Evolutionary conservation across 2,888 invertebrate species (phyloP).

Genomic region (Rhagophthalmus giganteus): DNA sequence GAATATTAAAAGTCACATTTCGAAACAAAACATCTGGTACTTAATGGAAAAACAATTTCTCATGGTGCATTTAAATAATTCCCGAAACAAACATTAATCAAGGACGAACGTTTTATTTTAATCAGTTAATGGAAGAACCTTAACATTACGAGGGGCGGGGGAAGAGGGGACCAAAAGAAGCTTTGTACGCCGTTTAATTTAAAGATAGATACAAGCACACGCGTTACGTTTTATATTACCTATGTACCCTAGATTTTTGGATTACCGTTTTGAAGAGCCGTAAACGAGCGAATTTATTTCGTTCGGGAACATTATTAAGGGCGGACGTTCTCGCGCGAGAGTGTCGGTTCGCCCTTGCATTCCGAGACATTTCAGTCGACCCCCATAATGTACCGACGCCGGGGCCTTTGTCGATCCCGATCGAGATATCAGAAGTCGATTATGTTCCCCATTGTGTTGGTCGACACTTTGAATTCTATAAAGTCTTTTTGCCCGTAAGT

Average conservation of each 20-base stretch:
- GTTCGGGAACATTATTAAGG: too few relatives aligned
- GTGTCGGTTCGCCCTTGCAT: conserved; percentile 26
- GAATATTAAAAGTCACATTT: too few relatives aligned
- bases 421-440: conserved; percentile 34
- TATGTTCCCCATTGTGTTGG: conserved; percentile 29
- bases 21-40: background rate
- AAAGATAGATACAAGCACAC: conserved; percentile 11
- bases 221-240: conserved; percentile 10
- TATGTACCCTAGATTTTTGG: conserved; percentile 8
- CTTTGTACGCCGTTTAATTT: conserved; percentile 12
- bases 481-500: too few relatives aligned
- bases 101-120: conserved; percentile 44
- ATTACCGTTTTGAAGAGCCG: conserved; percentile 4
- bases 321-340: too few relatives aligned
- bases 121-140: conserved; percentile 46
- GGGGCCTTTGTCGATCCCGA: conserved; percentile 29
- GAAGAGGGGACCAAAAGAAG: conserved; percentile 16
- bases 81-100: conserved; percentile 38
- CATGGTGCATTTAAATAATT: conserved; percentile 18
- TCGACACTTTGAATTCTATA: conserved; percentile 16
- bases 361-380: conserved; percentile 25
- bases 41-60: conserved; percentile 21
- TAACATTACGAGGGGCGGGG: conserved; percentile 12
- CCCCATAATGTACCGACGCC: conserved; percentile 25
- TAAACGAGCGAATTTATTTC: background rate